Base-by-base conservation (phyloP, 2,888 invertebrate genomes). In the Psococerastis gibbosa region DNA sequence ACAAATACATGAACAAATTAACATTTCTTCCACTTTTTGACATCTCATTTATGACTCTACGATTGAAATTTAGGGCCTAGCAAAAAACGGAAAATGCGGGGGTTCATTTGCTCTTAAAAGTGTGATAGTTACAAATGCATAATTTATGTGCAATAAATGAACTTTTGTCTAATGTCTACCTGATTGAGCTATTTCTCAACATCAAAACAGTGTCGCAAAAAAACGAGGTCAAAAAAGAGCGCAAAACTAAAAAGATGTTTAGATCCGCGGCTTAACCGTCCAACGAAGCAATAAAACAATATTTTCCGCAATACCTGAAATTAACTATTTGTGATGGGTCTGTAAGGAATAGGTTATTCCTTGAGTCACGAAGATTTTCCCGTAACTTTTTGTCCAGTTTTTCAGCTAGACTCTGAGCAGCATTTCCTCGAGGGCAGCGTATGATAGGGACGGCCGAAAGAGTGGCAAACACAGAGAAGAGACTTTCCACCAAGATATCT, bases 391-490 rank as follows among this genome's bases (percentile, higher is more conserved):
- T 95, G 55, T 98, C 94, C 48, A 99, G 67, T 61, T 92, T 92
- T 60, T 85, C 84, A 0, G 92, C 94, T 0, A 98, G 92, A 84
- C 94, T 89, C 67, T 98, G 97, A 1, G 98, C 97, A 1, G 97
- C 95, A 65, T 92, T 94, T 42, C 92, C 92, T 60, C 83, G 78
- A 5, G 89, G 91, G 61, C 89, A 81, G 52, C 91, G 68, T 54
- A 91, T 89, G 44, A 89, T 78, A n/a, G 89, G 89, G 42, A 89
- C 82, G 57, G 74, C 75, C 45, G 79, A 94, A 54, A 94, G 64
- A 33, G 97, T 98, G 3, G 95, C 97, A 70, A 95, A 95, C 17
- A 97, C 84, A 35, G 97, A 92, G 63, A 99, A 98, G 34, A 99
- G 66, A 54, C 92, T 85, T 56, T 98, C 95, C 0, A 95, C 95